These are phyloP conservation scores for Drosophila subquinaria DNA, from an alignment of 2,888 invertebrate species.

Conservation along the genomic window DNA sequence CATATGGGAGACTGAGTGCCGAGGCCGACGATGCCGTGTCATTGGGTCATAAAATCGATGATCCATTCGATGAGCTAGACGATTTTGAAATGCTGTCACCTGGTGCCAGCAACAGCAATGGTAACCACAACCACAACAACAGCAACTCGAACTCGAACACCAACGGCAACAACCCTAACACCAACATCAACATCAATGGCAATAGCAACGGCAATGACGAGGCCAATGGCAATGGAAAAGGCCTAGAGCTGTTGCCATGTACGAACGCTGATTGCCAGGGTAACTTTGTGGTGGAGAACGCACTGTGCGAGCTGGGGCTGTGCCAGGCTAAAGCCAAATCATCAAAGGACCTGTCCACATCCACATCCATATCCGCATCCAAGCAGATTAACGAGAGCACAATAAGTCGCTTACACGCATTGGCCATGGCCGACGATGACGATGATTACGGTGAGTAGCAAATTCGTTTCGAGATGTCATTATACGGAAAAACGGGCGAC, in stretches of 20 bases:
- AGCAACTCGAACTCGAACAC: conserved; percentile 40
- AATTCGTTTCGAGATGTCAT: conserved; percentile 15
- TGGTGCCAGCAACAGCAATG: conserved; percentile 51
- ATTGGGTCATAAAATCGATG: conserved; percentile 84
- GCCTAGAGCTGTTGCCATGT: conserved; percentile 60
- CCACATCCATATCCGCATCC: conserved; percentile 54
- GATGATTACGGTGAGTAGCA: conserved; percentile 84
- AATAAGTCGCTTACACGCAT: conserved; percentile 85
- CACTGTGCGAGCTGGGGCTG: conserved; percentile 82
- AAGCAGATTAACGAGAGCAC: conserved; percentile 85
- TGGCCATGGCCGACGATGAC: conserved; percentile 85
- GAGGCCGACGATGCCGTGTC: conserved; percentile 84
- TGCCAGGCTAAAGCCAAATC: conserved; percentile 75
- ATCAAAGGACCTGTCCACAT: conserved; percentile 71
- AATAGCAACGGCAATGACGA: conserved; percentile 53
- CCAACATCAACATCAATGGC: conserved; percentile 45
- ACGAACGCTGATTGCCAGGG: conserved; percentile 79
- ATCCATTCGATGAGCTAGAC: conserved; percentile 84
- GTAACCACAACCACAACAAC: conserved; percentile 29
- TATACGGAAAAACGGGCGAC: neutral
- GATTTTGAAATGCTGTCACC: conserved; percentile 84
- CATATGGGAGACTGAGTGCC: conserved; percentile 84
- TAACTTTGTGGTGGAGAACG: conserved; percentile 79
- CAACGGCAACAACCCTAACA: conserved; percentile 39
- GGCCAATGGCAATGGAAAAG: conserved; percentile 53